phyloP scores from a whole-genome alignment of 2,797 vertebrate genomes.

The Rachycentron canadum region DNA sequence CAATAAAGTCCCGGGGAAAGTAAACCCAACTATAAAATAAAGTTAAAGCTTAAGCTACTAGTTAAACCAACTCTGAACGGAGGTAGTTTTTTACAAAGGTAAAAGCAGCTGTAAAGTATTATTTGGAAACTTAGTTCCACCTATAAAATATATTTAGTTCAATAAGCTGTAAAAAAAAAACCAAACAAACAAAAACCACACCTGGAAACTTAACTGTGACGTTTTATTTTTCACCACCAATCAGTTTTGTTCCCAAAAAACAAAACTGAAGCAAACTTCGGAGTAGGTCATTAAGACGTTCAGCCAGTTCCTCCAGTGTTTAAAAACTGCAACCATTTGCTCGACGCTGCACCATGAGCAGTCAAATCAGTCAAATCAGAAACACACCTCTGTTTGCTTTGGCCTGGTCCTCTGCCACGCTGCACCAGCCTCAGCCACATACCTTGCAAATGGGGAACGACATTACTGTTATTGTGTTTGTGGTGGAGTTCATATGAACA shows the following conservation, averaged over 20 bases:
- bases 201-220: background rate
- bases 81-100: background rate
- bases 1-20: background rate
- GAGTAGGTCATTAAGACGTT: background rate
- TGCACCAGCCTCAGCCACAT: slow-evolving; percentile 39
- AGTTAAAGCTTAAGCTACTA: no score
- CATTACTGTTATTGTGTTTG: slow-evolving; percentile 48
- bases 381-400: slow-evolving; percentile 81
- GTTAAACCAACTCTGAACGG: background rate
- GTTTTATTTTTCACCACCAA: background rate
- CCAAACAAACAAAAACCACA: background rate
- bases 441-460: slow-evolving; percentile 59
- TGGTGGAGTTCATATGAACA: slow-evolving; percentile 40
- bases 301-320: background rate
- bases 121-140: background rate
- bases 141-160: background rate
- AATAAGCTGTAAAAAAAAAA: background rate
- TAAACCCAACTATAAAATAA: background rate
- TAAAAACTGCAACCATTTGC: background rate
- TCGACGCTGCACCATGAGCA: background rate
- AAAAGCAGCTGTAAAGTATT: background rate
- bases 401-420: slow-evolving; percentile 56
- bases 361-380: slow-evolving; percentile 61
- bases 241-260: no score
- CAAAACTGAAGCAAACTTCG: background rate